phyloP scores from a whole-genome alignment of 2,113 vertebrate genomes.

The Poecile atricapillus region DNA sequence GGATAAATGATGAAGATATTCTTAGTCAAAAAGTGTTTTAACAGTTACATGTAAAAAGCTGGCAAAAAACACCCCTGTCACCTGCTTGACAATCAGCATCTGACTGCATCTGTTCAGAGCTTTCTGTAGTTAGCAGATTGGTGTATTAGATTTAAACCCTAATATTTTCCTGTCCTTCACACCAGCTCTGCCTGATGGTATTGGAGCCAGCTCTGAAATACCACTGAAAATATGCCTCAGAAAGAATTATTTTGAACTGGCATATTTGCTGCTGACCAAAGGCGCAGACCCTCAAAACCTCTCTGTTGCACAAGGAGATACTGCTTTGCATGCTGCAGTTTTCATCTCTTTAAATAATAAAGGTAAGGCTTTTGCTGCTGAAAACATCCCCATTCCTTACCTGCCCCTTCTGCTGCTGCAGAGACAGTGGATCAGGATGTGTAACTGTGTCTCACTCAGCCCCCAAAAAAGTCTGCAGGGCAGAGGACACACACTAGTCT shows the following conservation, averaged over 20 bases:
- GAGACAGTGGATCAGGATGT: background rate
- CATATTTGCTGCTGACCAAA: constrained; percentile 67
- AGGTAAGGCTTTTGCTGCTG: constrained; percentile 53
- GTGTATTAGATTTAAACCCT: background rate
- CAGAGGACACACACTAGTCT: background rate
- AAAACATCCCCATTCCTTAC: background rate
- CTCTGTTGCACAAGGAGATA: constrained; percentile 68
- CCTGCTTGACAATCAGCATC: background rate
- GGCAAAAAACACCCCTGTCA: background rate
- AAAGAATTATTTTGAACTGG: constrained; percentile 67
- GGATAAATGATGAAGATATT: background rate
- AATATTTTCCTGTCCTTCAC: background rate
- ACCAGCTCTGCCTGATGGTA: constrained; percentile 59
- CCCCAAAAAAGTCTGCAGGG: background rate
- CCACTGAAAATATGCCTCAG: constrained; percentile 69
- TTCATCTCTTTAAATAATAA: constrained; percentile 69
- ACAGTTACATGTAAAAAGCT: background rate
- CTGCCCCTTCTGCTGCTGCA: background rate
- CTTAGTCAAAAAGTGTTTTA: background rate
- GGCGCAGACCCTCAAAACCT: constrained; percentile 65
- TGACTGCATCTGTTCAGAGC: background rate
- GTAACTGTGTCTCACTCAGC: background rate
- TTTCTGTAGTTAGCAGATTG: background rate
- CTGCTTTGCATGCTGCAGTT: constrained; percentile 77
- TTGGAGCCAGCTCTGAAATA: constrained; percentile 6